Base-by-base conservation (phyloP, 1,140 invertebrate species). In the Trialeurodes vaporariorum region DNA sequence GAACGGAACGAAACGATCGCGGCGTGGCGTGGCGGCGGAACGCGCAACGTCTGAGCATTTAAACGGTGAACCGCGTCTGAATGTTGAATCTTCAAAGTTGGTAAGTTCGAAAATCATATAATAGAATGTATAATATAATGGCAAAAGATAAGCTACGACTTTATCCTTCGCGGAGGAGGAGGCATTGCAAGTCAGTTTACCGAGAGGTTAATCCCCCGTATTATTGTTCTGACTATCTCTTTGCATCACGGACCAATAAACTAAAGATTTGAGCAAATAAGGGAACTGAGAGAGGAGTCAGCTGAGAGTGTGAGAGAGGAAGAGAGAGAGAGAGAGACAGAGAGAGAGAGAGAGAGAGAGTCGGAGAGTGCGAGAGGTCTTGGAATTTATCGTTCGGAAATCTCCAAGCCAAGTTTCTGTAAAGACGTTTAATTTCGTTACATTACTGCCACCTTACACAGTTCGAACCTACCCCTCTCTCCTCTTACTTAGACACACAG, bases 91-190 rank as follows among this genome's bases (percentile, higher is more conserved):
- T 17, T 49, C 34, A 49, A 49, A 49, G 34, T 49, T 49, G 17
- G 34, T 17, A 17, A 17, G 34, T 49, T 49, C 34, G 34, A 49
- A n/a, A 49, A 49, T 49, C 34, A 49, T 49, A 49, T 49, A 49
- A 49, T 49, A 49, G 34, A 49, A 49, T 49, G 34, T 49, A 49
- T 49, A 49, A 49, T 49, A 49, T 49, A 49, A 49, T 49, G 34
- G 34, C 5, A 17, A 49, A 49, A 49, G 34, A 49, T 49, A 49
- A 49, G 34, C 34, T 49, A 49, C 34, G 34, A 49, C 34, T 49
- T 49, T 49, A 49, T 49, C 34, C 34, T n/a, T n/a, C n/a, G n/a
- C n/a, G n/a, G n/a, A n/a, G n/a, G 34, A 17, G 34, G 34, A 49
- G 34, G 5, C 34, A 17, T n/a, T 17, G 34, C 34, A 49, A n/a